Conservation (phyloP, 1,140 invertebrate genomes). For the Nilaparvata lugens region DNA sequence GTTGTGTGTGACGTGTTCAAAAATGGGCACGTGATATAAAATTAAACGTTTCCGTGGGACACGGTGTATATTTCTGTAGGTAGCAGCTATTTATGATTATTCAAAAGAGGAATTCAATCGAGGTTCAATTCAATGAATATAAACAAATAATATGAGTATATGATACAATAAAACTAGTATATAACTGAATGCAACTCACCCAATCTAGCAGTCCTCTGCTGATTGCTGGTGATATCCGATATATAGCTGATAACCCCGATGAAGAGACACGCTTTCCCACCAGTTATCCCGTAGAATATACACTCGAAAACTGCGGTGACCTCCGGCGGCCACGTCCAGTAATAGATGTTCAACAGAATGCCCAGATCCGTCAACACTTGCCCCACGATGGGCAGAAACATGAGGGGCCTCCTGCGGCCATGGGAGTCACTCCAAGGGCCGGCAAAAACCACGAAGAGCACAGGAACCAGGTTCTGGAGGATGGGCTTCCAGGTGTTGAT, state of each 20-base stretch:
- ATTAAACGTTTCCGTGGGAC: too few species aligned
- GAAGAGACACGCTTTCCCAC: slow-evolving; percentile 34
- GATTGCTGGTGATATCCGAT: slow-evolving; percentile 30
- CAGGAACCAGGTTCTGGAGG: slow-evolving; percentile 23
- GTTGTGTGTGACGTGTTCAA: too few species aligned
- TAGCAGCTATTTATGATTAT: too few species aligned
- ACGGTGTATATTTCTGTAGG: too few species aligned
- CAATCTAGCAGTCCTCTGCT: slow-evolving; percentile 33
- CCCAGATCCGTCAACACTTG: slow-evolving; percentile 14
- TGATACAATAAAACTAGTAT: too few species aligned
- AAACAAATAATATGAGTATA: too few species aligned
- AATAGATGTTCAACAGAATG: slow-evolving; percentile 16
- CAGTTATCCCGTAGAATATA: slow-evolving; percentile 33
- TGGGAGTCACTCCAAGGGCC: slow-evolving; percentile 27
- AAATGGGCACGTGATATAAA: too few species aligned
- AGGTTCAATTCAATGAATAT: too few species aligned
- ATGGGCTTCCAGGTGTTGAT: slow-evolving; percentile 27
- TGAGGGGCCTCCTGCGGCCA: slow-evolving; percentile 32
- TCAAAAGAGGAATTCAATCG: too few species aligned
- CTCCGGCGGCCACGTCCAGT: slow-evolving; percentile 19
- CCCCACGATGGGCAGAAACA: slow-evolving; percentile 34
- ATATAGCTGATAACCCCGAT: slow-evolving; percentile 39
- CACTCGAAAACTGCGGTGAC: slow-evolving; percentile 31
- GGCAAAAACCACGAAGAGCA: slow-evolving; percentile 26
- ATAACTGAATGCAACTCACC: slow-evolving; percentile 13